Evolutionary conservation across 2,888 invertebrate species (phyloP), one percentile per base, ranked within the genome.

Genomic region (Cheilosia impressa): DNA sequence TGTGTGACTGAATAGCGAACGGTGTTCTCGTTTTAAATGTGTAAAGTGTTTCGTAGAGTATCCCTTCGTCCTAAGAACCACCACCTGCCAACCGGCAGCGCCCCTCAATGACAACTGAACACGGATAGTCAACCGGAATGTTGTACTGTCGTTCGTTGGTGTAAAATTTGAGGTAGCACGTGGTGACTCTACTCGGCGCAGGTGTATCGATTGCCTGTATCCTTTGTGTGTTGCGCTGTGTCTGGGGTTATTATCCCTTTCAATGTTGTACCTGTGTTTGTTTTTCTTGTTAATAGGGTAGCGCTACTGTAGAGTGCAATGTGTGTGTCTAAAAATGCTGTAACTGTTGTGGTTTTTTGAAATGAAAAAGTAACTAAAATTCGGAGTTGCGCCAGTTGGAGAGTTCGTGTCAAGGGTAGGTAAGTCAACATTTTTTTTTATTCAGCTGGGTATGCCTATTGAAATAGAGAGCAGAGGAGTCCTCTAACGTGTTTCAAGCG

Each of bases 181-280:
- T 57, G 73, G 68, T 53, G 55, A 75, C 83, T 79, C 63, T 60
- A 75, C 83, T 79, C 63, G 69, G 68, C 79, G 65, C 68, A 75
- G 68, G 79, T 65, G 79, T 75, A 79, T 79, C 83, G 69, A 84
- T 79, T 13, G 1, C n/a, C 10, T 43, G 38, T 38, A n/a, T 65
- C 41, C 50, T n/a, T 10, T 34, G 2, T n/a, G 6, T 13, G 3
- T 4, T 13, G 27, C n/a, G 6, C 10, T 2, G 27, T 27, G 6
- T 0, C 6, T 34, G 19, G 17, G 27, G 27, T 38, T n/a, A 31
- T 47, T 45, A 10, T 45, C 15, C n/a, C 43, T 43, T 19, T 15
- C 22, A 22, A 13, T 5, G 4, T 38, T 57, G 15, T 45, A 17
- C 17, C 17, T 45, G 15, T 17, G 2, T 43, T 43, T 43, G 43